phyloP scores from a whole-genome alignment of 2,888 invertebrate genomes.

The Aproaerema taeniolella region DNA sequence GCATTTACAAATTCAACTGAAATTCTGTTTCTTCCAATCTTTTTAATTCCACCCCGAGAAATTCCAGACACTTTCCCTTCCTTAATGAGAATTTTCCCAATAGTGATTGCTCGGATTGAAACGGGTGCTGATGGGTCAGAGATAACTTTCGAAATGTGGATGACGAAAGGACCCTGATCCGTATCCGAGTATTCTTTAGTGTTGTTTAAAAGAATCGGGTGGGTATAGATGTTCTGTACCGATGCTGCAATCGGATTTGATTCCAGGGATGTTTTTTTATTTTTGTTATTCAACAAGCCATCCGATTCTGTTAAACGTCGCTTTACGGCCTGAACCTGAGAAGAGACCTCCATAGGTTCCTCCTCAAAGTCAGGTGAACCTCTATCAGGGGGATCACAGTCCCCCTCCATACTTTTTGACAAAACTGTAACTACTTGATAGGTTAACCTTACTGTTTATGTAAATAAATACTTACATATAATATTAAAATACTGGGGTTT shows the following conservation, averaged over 20 bases:
- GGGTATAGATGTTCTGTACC: background rate
- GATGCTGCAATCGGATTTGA: no score
- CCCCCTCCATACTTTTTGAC: background rate
- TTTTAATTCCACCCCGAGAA: background rate
- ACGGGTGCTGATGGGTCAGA: background rate
- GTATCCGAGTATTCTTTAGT: background rate
- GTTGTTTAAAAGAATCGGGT: background rate
- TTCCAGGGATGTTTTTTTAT: no score
- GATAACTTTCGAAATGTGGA: background rate
- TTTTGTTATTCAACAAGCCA: no score
- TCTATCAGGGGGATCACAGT: constrained; percentile 5
- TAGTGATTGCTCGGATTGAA: background rate
- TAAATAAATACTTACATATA: no score
- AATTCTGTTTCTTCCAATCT: background rate
- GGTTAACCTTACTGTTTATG: no score
- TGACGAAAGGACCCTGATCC: background rate
- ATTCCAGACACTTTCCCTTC: background rate
- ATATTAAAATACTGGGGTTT: no score
- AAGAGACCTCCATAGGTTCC: no score
- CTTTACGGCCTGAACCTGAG: no score
- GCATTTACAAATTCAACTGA: background rate
- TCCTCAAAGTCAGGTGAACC: no score
- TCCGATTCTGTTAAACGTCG: no score
- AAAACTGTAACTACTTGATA: no score
- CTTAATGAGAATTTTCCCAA: background rate